These are phyloP conservation scores for Coelopa frigida DNA, from an alignment of 1,140 invertebrate genomes.

Conservation along the genomic window DNA sequence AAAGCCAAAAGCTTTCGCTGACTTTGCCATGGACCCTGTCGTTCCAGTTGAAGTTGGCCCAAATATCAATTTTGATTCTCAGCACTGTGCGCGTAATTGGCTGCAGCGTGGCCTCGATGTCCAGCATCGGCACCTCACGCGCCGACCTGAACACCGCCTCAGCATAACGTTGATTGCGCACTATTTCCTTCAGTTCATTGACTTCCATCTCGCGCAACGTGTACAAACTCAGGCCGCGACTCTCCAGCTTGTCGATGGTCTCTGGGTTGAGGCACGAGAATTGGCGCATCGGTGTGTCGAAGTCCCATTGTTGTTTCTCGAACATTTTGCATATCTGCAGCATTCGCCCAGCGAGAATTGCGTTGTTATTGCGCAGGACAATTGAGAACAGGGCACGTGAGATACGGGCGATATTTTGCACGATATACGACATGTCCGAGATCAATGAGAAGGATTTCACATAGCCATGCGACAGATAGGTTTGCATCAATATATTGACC, in stretches of 20 bases:
- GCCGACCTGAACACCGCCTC: constrained; percentile 75
- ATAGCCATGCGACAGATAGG: constrained; percentile 71
- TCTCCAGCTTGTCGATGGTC: constrained; percentile 76
- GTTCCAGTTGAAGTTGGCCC: constrained; percentile 85
- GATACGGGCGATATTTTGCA: constrained; percentile 88
- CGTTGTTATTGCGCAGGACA: constrained; percentile 79
- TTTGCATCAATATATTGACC: constrained; percentile 87
- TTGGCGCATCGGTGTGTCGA: constrained; percentile 78
- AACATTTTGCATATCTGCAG: constrained; percentile 83
- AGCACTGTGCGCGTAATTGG: constrained; percentile 93
- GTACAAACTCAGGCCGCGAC: constrained; percentile 64
- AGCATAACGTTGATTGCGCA: constrained; percentile 72
- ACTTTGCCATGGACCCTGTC: constrained; percentile 81
- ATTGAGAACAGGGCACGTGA: constrained; percentile 92
- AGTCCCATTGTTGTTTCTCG: constrained; percentile 82
- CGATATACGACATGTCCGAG: constrained; percentile 90
- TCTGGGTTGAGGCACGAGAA: constrained; percentile 73
- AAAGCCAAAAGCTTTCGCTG: constrained; percentile 92
- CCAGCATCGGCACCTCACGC: constrained; percentile 73
- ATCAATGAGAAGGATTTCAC: constrained; percentile 84
- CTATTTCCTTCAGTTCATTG: constrained; percentile 73
- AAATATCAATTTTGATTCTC: constrained; percentile 75
- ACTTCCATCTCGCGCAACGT: constrained; percentile 77
- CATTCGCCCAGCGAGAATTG: constrained; percentile 76
- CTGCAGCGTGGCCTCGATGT: constrained; percentile 78